Evolutionary conservation across 2,113 vertebrate genomes (phyloP), one percentile per base, ranked within the genome.

Genomic region (Piprites chloris): DNA sequence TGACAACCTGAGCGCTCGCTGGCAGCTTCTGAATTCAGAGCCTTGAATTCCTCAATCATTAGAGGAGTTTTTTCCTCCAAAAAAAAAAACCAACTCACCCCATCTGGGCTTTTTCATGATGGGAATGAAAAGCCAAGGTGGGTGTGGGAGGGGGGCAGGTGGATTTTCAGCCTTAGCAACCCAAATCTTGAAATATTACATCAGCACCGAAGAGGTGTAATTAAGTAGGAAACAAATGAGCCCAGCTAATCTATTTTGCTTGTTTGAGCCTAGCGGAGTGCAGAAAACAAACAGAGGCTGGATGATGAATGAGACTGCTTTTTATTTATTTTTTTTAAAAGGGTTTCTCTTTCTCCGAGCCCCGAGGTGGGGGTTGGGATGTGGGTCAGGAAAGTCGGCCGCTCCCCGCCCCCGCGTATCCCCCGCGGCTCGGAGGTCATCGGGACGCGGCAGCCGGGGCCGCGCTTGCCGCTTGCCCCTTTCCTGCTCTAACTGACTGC

Each of bases 161-260:
- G 96, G 93, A 81, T 96, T 96, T 96, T 95, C 85, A 97, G 90
- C 95, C 93, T 91, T 96, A 96, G 93, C 95, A 96, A 96, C 92
- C 92, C 96, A 87, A 93, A 88, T 95, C 93, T 91, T 94, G 82
- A 55, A 88, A 91, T 88, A 93, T 94, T 96, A 86, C 95, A 94
- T 91, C 93, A 94, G 95, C 72, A 37, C 42, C 85, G 5, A 96
- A 93, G 93, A 94, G 95, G 93, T 97, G 92, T 94, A 96, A 96
- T 96, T 97, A 96, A 97, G 89, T 88, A 94, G 93, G 95, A 95
- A 97, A 96, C 92, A 96, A 96, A 95, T 77, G 95, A 96, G 87
- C 83, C 85, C 93, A 95, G 90, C 95, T 96, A 96, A 97, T 97
- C 95, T 94, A 92, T 95, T 97, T 95, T 95, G 90, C 95, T 97